These are phyloP conservation scores for Pseudopipra pipra DNA, from an alignment of 2,113 vertebrate species.

Conservation along the genomic window DNA sequence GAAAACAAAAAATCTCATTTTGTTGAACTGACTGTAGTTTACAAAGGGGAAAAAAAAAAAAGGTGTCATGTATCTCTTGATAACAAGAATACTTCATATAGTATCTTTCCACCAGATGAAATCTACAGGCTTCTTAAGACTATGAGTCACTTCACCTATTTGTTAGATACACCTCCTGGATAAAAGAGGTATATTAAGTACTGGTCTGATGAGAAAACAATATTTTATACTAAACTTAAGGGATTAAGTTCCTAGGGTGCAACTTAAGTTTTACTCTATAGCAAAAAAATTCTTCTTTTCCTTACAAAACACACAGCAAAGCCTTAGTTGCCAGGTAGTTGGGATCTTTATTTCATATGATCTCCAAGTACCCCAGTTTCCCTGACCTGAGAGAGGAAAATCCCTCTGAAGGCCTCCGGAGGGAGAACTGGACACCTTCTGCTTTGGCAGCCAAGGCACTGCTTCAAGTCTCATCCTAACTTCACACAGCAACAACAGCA, in stretches of 20 bases:
- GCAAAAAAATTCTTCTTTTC: background rate
- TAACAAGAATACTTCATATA: background rate
- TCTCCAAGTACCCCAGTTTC: background rate
- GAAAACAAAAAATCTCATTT: background rate
- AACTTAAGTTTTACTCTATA: background rate
- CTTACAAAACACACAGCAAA: background rate
- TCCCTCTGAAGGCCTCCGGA: background rate
- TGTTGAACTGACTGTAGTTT: background rate
- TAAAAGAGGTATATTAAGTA: background rate
- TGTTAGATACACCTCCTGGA: background rate
- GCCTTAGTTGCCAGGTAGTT: background rate
- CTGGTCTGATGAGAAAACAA: background rate
- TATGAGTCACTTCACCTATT: background rate
- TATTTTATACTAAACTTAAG: background rate
- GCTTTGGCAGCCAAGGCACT: background rate
- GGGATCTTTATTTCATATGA: background rate
- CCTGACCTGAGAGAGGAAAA: background rate
- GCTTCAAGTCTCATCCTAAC: background rate
- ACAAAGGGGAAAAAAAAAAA: background rate
- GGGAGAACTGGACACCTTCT: background rate
- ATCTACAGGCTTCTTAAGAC: background rate
- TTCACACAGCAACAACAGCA: background rate
- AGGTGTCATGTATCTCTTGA: background rate
- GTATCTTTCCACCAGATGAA: background rate
- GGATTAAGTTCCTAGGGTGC: background rate